Conservation (phyloP, 2,113 vertebrate species). For the Apteryx mantelli region DNA sequence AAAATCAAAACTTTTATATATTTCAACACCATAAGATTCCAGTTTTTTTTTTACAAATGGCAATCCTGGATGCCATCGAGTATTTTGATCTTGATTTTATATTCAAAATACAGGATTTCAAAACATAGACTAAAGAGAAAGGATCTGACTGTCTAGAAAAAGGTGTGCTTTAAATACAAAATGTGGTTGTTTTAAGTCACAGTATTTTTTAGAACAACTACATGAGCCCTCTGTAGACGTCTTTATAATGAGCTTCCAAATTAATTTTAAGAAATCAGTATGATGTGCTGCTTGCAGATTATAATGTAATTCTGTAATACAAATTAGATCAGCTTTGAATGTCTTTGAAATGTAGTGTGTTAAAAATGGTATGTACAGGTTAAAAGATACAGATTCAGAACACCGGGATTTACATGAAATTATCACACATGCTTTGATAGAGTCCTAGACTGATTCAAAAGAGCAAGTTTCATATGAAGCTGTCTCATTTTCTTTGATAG, state of each 20-base stretch:
- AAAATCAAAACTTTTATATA: neutral
- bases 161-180: neutral
- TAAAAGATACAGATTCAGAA: constrained; percentile 79
- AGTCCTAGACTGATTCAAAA: constrained; percentile 79
- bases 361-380: constrained; percentile 77
- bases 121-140: neutral
- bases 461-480: constrained; percentile 74
- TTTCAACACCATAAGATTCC: neutral
- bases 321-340: constrained; percentile 74
- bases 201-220: constrained; percentile 26
- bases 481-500: constrained; percentile 79
- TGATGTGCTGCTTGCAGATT: constrained; percentile 64
- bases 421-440: constrained; percentile 83
- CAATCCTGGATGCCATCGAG: neutral
- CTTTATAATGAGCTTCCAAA: constrained; percentile 59
- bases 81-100: neutral
- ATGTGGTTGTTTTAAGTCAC: neutral
- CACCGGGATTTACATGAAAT: constrained; percentile 81
- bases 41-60: neutral
- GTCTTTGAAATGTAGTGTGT: constrained; percentile 77
- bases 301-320: constrained; percentile 75
- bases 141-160: neutral
- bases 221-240: constrained; percentile 22
- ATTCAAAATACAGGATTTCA: neutral
- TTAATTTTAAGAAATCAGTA: constrained; percentile 73